phyloP scores from a whole-genome alignment of 2,797 vertebrate species.

The Spondyliosoma cantharus region DNA sequence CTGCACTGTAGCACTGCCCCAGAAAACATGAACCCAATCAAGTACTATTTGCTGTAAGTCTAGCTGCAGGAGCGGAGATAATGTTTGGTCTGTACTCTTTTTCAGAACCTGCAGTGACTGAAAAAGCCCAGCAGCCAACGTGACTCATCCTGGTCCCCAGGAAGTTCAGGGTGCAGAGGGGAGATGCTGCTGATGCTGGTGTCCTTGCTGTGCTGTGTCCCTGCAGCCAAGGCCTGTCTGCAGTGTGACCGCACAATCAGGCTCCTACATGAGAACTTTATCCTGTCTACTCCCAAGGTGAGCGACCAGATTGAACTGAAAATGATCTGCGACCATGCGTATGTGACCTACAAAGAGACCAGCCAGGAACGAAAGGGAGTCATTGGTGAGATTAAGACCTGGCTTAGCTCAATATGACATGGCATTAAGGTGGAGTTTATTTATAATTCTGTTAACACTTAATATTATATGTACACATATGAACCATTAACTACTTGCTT shows the following conservation, averaged over 20 bases:
- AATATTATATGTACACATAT: no score
- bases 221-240: constrained; percentile 71
- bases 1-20: no score
- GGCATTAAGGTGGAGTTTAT: neutral
- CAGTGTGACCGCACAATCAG: constrained; percentile 79
- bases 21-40: neutral
- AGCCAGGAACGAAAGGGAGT: constrained; percentile 67
- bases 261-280: constrained; percentile 72
- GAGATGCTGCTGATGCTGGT: constrained; percentile 53
- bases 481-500: no score
- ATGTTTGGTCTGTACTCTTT: constrained; percentile 15
- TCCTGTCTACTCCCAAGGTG: constrained; percentile 57
- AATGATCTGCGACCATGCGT: constrained; percentile 67
- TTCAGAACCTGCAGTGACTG: constrained; percentile 19
- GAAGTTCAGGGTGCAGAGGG: neutral
- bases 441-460: neutral
- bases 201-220: constrained; percentile 50
- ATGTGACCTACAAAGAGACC: constrained; percentile 67
- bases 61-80: neutral
- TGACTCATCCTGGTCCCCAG: constrained; percentile 26
- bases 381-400: constrained; percentile 73
- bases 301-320: constrained; percentile 65
- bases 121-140: constrained; percentile 15
- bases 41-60: neutral
- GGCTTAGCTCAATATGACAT: neutral